Percentiles rank a stretch among this genome's conserved stretches.
Evolutionary conservation across 2,888 invertebrate species (phyloP).

Genomic region (Charanyca ferruginea): DNA sequence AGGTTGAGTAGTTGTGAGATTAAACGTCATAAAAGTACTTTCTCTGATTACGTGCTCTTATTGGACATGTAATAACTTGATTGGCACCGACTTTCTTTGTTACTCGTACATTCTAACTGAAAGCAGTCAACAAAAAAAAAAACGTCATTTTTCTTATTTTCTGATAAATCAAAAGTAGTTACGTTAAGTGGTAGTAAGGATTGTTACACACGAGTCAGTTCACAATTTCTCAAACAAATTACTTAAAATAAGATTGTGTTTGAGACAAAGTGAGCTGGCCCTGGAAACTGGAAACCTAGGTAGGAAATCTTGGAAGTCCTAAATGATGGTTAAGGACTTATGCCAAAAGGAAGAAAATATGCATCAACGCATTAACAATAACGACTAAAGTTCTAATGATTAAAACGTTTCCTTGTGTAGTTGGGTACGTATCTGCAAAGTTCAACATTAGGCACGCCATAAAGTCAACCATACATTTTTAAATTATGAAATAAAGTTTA

Average conservation of each 20-base stretch:
- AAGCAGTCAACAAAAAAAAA: constrained; percentile 25
- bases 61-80: constrained; percentile 57
- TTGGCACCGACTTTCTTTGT: constrained; percentile 60
- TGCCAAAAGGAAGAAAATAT: background rate
- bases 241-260: background rate
- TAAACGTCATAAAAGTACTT: constrained; percentile 56
- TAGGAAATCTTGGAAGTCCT: background rate
- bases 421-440: background rate
- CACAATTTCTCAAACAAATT: background rate
- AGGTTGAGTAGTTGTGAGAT: constrained; percentile 33
- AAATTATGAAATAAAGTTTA: background rate
- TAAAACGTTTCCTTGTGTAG: background rate
- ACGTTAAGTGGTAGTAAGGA: constrained; percentile 26
- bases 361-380: no score
- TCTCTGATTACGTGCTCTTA: constrained; percentile 57
- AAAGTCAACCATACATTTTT: background rate
- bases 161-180: constrained; percentile 50
- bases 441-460: background rate
- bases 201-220: background rate
- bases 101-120: constrained; percentile 40
- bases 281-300: no score
- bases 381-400: background rate
- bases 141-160: constrained; percentile 45
- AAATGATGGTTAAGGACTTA: background rate
- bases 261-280: no score